phyloP scores from a whole-genome alignment of 2,797 vertebrate genomes.

The Graptemys geographica region DNA sequence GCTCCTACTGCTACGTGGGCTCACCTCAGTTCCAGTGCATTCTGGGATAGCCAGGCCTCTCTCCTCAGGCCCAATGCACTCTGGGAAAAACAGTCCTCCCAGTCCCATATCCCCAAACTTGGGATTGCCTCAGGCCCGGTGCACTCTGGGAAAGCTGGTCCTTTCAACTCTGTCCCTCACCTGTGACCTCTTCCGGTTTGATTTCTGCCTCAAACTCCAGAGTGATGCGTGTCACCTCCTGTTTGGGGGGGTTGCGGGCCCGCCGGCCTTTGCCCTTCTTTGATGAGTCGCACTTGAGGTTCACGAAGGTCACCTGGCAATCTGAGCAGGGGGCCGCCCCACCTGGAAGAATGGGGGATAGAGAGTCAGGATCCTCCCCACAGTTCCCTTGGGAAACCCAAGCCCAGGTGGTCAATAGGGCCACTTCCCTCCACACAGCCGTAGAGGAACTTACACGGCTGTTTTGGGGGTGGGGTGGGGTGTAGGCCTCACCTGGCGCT shows the following conservation, averaged over 20 bases:
- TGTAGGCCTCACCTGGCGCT: slow-evolving; percentile 72
- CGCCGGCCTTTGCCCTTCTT: slow-evolving; percentile 91
- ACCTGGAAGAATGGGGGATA: slow-evolving; percentile 70
- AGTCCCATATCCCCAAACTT: background rate
- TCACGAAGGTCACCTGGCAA: slow-evolving; percentile 96
- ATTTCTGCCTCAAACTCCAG: slow-evolving; percentile 96
- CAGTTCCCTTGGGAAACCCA: background rate
- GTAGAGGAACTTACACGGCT: background rate
- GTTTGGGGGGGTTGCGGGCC: slow-evolving; percentile 91
- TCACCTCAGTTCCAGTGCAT: background rate
- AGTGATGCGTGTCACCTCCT: slow-evolving; percentile 95
- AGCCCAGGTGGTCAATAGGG: background rate
- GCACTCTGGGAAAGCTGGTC: background rate
- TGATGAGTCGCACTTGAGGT: slow-evolving; percentile 96
- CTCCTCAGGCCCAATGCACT: background rate
- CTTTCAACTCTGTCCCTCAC: slow-evolving; percentile 72
- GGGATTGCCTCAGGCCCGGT: background rate
- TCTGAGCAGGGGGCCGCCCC: slow-evolving; percentile 90
- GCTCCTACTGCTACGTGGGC: background rate
- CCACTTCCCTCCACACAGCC: background rate
- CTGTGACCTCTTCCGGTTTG: slow-evolving; percentile 94
- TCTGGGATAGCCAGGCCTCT: background rate
- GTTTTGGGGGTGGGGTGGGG: background rate
- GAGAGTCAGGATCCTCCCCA: background rate
- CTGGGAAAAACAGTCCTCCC: background rate